These are phyloP conservation scores for Lytechinus variegatus DNA, from an alignment of 35 echinoderm and acorn worm species.

Conservation along the genomic window DNA sequence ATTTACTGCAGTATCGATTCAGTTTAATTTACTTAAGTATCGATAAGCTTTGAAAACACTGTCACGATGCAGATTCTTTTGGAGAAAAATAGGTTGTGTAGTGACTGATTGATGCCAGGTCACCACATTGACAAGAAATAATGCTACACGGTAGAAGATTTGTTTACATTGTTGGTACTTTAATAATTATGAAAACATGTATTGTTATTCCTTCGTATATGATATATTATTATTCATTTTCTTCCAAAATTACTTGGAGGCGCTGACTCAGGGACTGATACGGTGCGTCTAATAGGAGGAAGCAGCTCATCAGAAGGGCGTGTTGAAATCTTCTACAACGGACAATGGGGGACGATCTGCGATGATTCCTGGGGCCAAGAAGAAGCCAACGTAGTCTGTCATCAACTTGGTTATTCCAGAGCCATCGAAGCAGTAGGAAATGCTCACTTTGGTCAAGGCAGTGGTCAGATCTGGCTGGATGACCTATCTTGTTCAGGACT, in stretches of 20 bases:
- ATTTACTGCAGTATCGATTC: too few species aligned
- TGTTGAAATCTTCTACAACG: background rate
- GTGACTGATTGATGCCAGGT: too few species aligned
- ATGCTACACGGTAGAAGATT: too few species aligned
- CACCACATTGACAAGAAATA: too few species aligned
- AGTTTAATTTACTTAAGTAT: too few species aligned
- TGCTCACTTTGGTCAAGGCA: background rate
- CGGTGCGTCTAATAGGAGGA: background rate
- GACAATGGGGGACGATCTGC: conserved; percentile 22
- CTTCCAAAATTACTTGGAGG: background rate
- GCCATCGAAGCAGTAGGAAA: background rate
- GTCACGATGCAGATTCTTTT: too few species aligned
- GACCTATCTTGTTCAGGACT: background rate
- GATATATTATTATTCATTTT: too few species aligned
- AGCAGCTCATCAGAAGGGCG: background rate
- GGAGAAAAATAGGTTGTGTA: too few species aligned
- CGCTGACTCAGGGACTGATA: background rate
- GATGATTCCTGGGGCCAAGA: background rate
- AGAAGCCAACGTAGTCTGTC: background rate
- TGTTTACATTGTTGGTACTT: too few species aligned
- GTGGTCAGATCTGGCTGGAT: background rate
- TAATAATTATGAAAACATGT: too few species aligned
- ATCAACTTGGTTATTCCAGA: background rate
- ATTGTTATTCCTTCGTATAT: too few species aligned
- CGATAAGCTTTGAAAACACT: too few species aligned